These are phyloP conservation scores for Holcopasites calliopsidis DNA, from an alignment of 1,140 invertebrate genomes.

Conservation along the genomic window DNA sequence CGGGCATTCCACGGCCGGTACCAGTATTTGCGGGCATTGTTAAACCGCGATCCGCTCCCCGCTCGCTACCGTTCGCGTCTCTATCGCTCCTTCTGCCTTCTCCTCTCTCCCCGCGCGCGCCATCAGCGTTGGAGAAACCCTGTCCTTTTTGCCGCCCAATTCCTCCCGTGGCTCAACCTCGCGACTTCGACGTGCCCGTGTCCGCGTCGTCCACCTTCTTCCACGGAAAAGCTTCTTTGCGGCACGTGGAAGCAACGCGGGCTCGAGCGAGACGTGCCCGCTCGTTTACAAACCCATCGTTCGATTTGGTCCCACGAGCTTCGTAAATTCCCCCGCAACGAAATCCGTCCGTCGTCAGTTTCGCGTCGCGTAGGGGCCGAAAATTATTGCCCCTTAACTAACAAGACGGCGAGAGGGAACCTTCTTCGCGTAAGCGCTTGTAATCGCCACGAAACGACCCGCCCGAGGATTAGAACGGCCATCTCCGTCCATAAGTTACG, in stretches of 20 bases:
- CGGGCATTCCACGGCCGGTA: slow-evolving; percentile 77
- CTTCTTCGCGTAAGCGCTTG: slow-evolving; percentile 5
- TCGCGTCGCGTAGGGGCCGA: background rate
- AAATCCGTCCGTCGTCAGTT: background rate
- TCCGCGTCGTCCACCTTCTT: slow-evolving; percentile 40
- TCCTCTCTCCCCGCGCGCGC: background rate
- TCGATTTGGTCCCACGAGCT: background rate
- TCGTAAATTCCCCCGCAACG: background rate
- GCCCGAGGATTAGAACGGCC: slow-evolving; percentile 23
- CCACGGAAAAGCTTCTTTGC: background rate
- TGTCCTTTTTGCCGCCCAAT: slow-evolving; percentile 58
- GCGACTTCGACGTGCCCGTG: slow-evolving; percentile 45
- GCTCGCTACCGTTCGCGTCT: slow-evolving; percentile 75
- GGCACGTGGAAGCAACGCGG: too few species aligned
- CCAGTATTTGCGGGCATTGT: slow-evolving; percentile 79
- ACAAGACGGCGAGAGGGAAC: background rate
- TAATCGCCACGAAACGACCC: slow-evolving; percentile 17
- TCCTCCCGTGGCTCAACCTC: slow-evolving; percentile 3
- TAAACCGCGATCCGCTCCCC: slow-evolving; percentile 75
- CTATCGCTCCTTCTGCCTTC: background rate
- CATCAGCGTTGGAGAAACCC: background rate
- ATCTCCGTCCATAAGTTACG: slow-evolving; percentile 10
- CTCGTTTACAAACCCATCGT: too few species aligned
- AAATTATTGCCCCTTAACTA: slow-evolving; percentile 8
- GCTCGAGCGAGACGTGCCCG: too few species aligned